phyloP scores from a whole-genome alignment of 2,797 vertebrate genomes.

The Mus minutoides region DNA sequence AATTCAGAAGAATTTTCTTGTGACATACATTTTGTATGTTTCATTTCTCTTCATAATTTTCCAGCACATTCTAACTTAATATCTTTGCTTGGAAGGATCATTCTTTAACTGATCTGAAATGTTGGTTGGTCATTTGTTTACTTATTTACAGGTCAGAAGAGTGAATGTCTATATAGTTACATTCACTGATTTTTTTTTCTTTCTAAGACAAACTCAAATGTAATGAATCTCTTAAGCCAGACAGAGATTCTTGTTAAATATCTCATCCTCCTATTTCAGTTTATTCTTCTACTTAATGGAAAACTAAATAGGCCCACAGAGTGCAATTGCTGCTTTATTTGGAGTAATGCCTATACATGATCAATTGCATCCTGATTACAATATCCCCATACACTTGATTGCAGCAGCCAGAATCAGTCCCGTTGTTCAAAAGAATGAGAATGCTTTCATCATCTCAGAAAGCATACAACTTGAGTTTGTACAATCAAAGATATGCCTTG shows the following conservation, averaged over 20 bases:
- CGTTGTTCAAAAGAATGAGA: constrained; percentile 76
- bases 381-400: constrained; percentile 72
- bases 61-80: background rate
- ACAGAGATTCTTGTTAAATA: constrained; percentile 56
- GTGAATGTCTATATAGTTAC: constrained; percentile 23
- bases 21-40: background rate
- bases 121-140: background rate
- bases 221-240: constrained; percentile 65
- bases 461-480: constrained; percentile 61
- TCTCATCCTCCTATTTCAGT: constrained; percentile 64
- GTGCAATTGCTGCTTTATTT: constrained; percentile 72
- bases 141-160: constrained; percentile 43
- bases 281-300: constrained; percentile 69
- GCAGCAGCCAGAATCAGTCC: constrained; percentile 36
- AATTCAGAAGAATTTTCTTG: background rate
- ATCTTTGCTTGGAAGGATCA: background rate
- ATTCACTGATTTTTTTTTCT: constrained; percentile 53
- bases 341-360: constrained; percentile 61
- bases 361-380: constrained; percentile 79
- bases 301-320: constrained; percentile 67
- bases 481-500: constrained; percentile 70
- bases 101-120: constrained; percentile 4
- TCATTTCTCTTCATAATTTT: constrained; percentile 19
- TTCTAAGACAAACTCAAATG: constrained; percentile 59
- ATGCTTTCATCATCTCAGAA: constrained; percentile 67